Evolutionary conservation across 2,113 vertebrate species (phyloP), one percentile per base, ranked within the genome.

Genomic region (Pomatostomus ruficeps): DNA sequence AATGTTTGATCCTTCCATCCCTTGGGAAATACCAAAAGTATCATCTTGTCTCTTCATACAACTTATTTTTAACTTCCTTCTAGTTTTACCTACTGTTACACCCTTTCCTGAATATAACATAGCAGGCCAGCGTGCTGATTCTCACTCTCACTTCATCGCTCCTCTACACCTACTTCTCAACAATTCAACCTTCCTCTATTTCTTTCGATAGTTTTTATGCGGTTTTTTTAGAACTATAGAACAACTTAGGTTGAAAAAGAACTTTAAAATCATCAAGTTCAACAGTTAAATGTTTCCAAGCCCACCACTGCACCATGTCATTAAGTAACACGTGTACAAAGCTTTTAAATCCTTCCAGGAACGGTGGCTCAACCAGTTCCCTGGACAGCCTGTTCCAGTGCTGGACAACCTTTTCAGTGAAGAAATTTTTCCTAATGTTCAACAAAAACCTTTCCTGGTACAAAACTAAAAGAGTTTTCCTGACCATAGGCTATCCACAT

Each of bases 131-230:
- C 6, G 14, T 52, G 19, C 16, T 35, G 24, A 52, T 63, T 74
- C 29, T 62, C 35, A 66, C 4, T 9, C 16, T 58, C 55, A 51
- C 17, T 21, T 36, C 28, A 13, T 20, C 0, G 0, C 12, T 75
- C 43, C 22, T 81, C 80, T 45, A 59, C 14, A 84, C n/a, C 25
- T 55, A n/a, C 20, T 6, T 28, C 8, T 10, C 29, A 88, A 48
- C 10, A 61, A 10, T 71, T 63, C 31, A 75, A 75, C 1, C 23
- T 74, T 88, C 12, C 28, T 73, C 48, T 80, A 5, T 18, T 71
- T 62, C 28, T 61, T 45, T 70, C 14, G 6, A 57, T 6, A 15
- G 21, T 3, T 79, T 79, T 43, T 52, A 33, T 40, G 22, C 0
- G 2, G 16, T 54, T 40, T 15, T 25, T 33, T 16, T 42, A 24